phyloP scores from a whole-genome alignment of 2,888 invertebrate genomes.

The Tipula vernalis region DNA sequence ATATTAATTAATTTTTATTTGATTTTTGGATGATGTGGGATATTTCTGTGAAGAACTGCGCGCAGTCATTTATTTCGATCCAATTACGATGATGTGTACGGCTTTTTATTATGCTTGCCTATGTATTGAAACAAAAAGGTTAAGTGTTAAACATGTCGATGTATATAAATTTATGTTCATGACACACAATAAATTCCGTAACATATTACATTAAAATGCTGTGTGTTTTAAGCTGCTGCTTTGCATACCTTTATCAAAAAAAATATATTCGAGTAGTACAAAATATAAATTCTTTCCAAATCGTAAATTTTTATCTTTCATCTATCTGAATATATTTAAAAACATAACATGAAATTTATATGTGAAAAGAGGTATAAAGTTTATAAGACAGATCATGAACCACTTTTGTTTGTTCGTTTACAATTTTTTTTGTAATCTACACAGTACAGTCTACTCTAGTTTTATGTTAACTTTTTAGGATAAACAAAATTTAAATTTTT shows the following conservation, averaged over 20 bases:
- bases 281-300: neutral
- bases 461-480: neutral
- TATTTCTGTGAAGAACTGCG: no score
- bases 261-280: neutral
- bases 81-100: neutral
- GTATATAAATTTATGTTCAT: neutral
- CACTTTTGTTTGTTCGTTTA: neutral
- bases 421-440: neutral
- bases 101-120: neutral
- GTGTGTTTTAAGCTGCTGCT: neutral
- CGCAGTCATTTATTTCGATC: neutral
- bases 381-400: no score
- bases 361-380: neutral
- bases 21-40: neutral
- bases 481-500: neutral
- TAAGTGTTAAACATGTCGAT: neutral
- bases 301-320: neutral
- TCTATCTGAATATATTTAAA: neutral
- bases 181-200: neutral
- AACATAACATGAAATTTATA: neutral
- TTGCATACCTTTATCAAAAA: neutral
- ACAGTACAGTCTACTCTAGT: neutral
- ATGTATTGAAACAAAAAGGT: neutral
- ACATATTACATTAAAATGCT: neutral
- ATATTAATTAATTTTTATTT: neutral